A percentile compares a stretch with the other conserved stretches of the same genome.
Evolutionary conservation across 2,797 vertebrate species (phyloP).

Genomic region (Enteromius radiatus): DNA sequence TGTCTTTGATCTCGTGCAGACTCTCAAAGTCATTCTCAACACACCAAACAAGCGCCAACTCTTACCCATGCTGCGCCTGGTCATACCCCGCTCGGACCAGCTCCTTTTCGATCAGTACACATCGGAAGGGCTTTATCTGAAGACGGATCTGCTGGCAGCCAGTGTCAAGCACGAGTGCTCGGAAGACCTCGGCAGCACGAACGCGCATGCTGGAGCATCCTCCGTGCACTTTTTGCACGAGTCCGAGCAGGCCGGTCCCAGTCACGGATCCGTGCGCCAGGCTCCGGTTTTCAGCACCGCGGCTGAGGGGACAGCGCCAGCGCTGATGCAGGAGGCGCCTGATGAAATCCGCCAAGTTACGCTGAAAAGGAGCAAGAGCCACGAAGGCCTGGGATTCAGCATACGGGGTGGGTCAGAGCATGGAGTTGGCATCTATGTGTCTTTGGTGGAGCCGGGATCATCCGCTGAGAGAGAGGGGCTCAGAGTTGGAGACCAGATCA

Average conservation of each 20-base stretch:
- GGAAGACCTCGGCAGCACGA: constrained; percentile 42
- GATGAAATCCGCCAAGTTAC: constrained; percentile 84
- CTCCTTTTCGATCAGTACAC: constrained; percentile 96
- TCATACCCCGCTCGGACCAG: constrained; percentile 94
- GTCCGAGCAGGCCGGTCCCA: constrained; percentile 60
- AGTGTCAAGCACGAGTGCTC: constrained; percentile 58
- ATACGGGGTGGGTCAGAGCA: constrained; percentile 94
- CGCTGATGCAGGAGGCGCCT: constrained; percentile 44
- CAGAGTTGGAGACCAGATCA: constrained; percentile 91
- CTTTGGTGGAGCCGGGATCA: constrained; percentile 91
- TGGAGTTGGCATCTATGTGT: constrained; percentile 94
- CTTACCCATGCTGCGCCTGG: constrained; percentile 90
- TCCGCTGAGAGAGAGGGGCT: constrained; percentile 91
- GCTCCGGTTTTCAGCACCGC: constrained; percentile 67
- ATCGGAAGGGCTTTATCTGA: constrained; percentile 89
- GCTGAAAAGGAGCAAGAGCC: constrained; percentile 86
- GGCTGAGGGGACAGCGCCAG: constrained; percentile 63
- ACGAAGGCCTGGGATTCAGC: constrained; percentile 94
- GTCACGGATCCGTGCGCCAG: constrained; percentile 42
- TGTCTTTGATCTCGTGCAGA: constrained; percentile 93
- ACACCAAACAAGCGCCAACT: constrained; percentile 85
- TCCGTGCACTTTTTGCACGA: constrained; percentile 49
- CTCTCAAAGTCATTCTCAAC: constrained; percentile 88
- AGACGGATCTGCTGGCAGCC: constrained; percentile 67
- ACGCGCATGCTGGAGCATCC: constrained; percentile 33